Evolutionary conservation across 2,113 vertebrate genomes (phyloP).

Genomic region (Gymnarchus niloticus): DNA sequence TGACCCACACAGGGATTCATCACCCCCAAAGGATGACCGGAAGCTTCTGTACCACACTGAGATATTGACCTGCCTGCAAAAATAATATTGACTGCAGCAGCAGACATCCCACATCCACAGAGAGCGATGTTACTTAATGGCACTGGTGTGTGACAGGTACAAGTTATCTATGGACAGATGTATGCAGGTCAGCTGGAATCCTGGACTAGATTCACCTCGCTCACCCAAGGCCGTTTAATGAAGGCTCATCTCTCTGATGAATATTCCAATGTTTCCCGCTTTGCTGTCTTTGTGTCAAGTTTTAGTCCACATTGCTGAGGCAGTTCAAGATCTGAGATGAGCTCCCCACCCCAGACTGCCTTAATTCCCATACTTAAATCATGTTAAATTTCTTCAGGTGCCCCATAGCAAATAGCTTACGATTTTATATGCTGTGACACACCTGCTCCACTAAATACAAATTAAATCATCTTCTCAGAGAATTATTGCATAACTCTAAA

Average conservation of each 20-base stretch:
- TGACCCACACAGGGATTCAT: neutral
- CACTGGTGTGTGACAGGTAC: neutral
- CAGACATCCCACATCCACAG: neutral
- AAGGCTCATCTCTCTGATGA: neutral
- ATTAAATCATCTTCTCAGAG: no score
- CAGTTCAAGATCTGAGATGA: neutral
- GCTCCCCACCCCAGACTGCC: neutral
- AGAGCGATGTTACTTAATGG: neutral
- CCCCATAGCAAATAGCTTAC: neutral
- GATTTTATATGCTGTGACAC: neutral
- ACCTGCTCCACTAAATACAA: neutral
- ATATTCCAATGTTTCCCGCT: neutral
- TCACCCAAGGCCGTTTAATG: neutral
- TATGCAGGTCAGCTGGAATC: neutral
- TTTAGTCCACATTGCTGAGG: neutral
- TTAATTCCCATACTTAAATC: neutral
- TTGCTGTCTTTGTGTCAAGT: neutral
- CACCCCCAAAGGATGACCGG: neutral
- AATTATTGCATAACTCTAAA: neutral
- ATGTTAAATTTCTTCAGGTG: neutral
- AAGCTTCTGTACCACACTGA: no score
- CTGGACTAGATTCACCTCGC: neutral
- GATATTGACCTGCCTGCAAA: neutral
- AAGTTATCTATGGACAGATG: neutral
- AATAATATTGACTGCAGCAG: neutral